Conservation (phyloP, 2,888 invertebrate species). For the Cancer borealis region DNA sequence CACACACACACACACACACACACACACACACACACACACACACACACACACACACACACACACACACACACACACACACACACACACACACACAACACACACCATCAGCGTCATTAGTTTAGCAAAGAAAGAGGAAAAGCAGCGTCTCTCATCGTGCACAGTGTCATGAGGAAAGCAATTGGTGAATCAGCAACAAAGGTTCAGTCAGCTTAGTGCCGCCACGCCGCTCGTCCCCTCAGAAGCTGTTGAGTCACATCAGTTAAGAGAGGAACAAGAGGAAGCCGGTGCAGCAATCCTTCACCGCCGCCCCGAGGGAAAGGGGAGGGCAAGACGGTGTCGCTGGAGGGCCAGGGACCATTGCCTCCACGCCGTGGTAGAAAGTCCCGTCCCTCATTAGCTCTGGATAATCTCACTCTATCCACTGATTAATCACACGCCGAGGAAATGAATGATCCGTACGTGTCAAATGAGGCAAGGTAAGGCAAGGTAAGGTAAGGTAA, state of each 20-base stretch:
- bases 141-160: neutral
- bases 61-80: neutral
- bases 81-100: neutral
- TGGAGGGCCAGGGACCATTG: neutral
- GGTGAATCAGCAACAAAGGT: neutral
- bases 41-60: conserved; percentile 19
- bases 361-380: neutral
- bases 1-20: conserved; percentile 2
- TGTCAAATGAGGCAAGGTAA: neutral
- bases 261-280: conserved; percentile 32
- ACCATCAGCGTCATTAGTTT: neutral
- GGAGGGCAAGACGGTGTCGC: conserved; percentile 24
- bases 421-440: conserved; percentile 26
- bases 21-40: conserved; percentile 29
- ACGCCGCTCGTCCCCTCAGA: neutral
- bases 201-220: neutral
- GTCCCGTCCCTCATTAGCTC: conserved; percentile 38
- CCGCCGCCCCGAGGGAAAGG: neutral
- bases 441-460: neutral
- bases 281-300: conserved; percentile 1
- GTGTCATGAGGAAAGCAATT: neutral
- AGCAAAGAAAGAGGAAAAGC: neutral
- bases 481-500: too few species aligned
- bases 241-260: conserved; percentile 25
- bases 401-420: conserved; percentile 30